Percentiles rank a stretch among this genome's conserved stretches.
Evolutionary conservation across 2,113 vertebrate genomes (phyloP).

Genomic region (Dascyllus trimaculatus): DNA sequence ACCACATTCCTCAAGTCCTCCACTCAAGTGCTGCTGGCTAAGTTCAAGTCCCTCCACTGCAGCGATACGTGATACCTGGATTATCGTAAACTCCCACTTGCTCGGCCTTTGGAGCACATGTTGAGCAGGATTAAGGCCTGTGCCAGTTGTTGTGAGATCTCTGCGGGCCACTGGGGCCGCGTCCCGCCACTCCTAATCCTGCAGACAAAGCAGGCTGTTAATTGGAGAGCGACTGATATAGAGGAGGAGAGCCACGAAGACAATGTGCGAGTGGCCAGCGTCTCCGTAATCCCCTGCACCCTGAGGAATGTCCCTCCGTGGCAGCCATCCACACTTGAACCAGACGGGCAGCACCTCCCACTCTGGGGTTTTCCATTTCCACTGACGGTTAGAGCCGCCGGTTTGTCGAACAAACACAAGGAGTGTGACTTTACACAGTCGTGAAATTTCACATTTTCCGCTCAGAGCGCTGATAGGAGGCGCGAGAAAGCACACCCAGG

Average conservation of each 20-base stretch:
- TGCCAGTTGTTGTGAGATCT: constrained; percentile 72
- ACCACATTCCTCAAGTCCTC: constrained; percentile 30
- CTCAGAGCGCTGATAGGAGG: constrained; percentile 9
- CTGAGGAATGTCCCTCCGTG: constrained; percentile 63
- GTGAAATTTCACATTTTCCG: constrained; percentile 60
- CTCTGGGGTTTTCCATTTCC: constrained; percentile 12
- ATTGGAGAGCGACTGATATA: constrained; percentile 75
- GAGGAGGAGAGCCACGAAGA: constrained; percentile 60
- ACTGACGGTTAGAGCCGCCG: constrained; percentile 19
- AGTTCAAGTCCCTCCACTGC: constrained; percentile 57
- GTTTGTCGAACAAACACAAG: constrained; percentile 25
- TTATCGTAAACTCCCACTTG: constrained; percentile 63
- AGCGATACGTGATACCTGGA: constrained; percentile 76
- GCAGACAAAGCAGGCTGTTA: constrained; percentile 71
- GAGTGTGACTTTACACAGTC: constrained; percentile 26
- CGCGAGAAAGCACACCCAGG: constrained; percentile 45
- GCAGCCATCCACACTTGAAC: constrained; percentile 42
- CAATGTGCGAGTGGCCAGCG: constrained; percentile 59
- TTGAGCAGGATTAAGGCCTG: constrained; percentile 69
- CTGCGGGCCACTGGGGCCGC: constrained; percentile 31
- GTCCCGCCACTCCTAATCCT: constrained; percentile 68
- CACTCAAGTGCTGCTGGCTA: constrained; percentile 43
- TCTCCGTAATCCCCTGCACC: constrained; percentile 65
- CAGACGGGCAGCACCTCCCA: neutral
- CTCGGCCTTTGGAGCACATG: constrained; percentile 50